A percentile compares a stretch with the other conserved stretches of the same genome.
Conservation (phyloP, 2,113 vertebrate species). For the Melanotaenia duboulayi region DNA sequence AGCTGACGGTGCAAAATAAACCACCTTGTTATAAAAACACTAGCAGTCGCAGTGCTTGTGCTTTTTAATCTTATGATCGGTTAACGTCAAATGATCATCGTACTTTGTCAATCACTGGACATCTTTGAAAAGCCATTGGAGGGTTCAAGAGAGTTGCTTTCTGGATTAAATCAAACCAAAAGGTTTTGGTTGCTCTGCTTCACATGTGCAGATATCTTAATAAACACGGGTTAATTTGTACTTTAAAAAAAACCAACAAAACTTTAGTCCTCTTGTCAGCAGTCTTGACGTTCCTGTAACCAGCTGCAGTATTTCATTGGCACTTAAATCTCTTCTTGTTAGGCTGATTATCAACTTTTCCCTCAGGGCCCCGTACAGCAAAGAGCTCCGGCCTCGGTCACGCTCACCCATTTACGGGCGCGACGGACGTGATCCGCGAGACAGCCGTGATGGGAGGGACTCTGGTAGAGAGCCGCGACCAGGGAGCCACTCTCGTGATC, state of each 20-base stretch:
- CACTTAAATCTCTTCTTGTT: not conserved
- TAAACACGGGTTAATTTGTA: not conserved
- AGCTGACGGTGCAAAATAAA: conserved; percentile 12
- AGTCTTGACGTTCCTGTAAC: not conserved
- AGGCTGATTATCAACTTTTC: conserved; percentile 28
- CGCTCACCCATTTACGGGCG: conserved; percentile 85
- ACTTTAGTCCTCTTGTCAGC: not conserved
- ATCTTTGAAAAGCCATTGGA: not conserved
- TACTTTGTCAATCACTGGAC: not conserved
- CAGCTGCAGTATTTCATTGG: not conserved
- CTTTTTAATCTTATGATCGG: not conserved
- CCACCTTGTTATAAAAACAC: not conserved
- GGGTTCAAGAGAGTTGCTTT: not conserved
- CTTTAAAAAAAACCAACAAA: not conserved
- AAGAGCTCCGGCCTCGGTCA: conserved; percentile 79
- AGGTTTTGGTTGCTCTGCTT: too few relatives aligned
- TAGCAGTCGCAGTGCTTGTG: not conserved
- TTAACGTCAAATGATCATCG: conserved; percentile 1
- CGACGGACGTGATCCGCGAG: conserved; percentile 53
- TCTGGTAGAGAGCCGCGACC: conserved; percentile 73
- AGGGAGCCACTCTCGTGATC: conserved; percentile 83
- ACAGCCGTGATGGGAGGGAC: conserved; percentile 85
- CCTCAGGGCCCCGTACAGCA: conserved; percentile 71
- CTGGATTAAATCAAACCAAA: too few relatives aligned
- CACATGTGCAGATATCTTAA: too few relatives aligned